Evolutionary conservation across 2,888 invertebrate genomes (phyloP), one percentile per base, ranked within the genome.

Genomic region (Torymus texanus): DNA sequence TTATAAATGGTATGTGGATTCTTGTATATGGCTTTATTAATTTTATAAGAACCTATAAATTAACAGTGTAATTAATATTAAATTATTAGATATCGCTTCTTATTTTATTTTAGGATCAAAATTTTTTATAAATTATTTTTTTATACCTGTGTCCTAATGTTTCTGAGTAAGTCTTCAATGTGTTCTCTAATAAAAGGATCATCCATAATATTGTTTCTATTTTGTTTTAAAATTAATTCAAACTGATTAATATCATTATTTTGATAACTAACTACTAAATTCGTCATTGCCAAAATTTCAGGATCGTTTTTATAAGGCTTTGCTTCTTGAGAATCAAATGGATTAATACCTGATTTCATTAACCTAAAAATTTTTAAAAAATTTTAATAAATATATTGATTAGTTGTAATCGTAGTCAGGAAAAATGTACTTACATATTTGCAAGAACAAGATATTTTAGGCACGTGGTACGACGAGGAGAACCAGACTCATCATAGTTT

Each of bases 241-340:
- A 99, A 99, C 86, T 98, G 98, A 89, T 97, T 97, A 82, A 99
- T 99, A 90, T 99, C 98, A 91, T 99, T 98, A 90, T 98, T 98
- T 91, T 99, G 98, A 91, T 98, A 99, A 16, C 98, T 96, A 89
- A 94, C 96, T 77, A 99, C 99, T 86, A 99, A 92, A 91, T 99
- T 98, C 8, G 99, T 99, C 98, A 99, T 99, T 16, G 99, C 99
- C 84, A 99, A 92, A 86, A 99, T 99, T 91, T 99, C 99, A 0
- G 98, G 98, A 92, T 99, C 99, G 90, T 99, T 99, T 91, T 98
- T 99, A 90, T 99, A 99, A 0, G 99, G 99, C 89, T 99, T 99
- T 0, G 99, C 99, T 92, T 99, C 99, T 92, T 99, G 99, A 0
- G 98, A 98, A 91, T 99, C 99, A 91, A 99, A 99, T 0, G 99